Base-by-base conservation (phyloP, 2,888 invertebrate species). In the Pyrochroa serraticornis region DNA sequence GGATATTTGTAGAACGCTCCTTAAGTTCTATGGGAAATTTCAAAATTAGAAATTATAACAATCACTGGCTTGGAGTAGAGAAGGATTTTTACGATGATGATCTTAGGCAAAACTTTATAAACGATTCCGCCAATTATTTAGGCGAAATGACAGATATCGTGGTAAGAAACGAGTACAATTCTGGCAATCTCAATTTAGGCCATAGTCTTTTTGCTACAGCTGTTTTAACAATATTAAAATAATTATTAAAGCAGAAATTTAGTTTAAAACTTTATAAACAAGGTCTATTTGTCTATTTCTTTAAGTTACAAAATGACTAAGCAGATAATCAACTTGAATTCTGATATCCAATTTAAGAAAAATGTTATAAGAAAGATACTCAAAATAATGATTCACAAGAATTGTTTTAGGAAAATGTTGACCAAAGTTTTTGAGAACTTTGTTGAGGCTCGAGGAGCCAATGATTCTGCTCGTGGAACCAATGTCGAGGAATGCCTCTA, bases 171-270 rank as follows among this genome's bases (percentile, higher is more conserved):
- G 66, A 1, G 3, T 45, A 63, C 9, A 49, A 65, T 37, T 37
- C 55, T 3, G 55, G 66, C n/a, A 64, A 68, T 6, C 64, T 62
- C 6, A 78, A 76, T 65, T 65, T 79, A 34, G 79, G 77, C 3
- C 78, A 78, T 48, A 74, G 73, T 1, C 69, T 75, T 1, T 63
- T 80, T 43, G 73, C 77, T 2, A 53, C 79, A 30, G 77, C 78
- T 3, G 71, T 78, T 6, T 46, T 79, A 5, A 66, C n/a, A n/a
- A n/a, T n/a, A n/a, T n/a, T n/a, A n/a, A n/a, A n/a, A n/a, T n/a
- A n/a, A n/a, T n/a, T n/a, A n/a, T n/a, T n/a, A n/a, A n/a, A n/a
- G n/a, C n/a, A n/a, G n/a, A n/a, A n/a, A n/a, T n/a, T n/a, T n/a
- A n/a, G n/a, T n/a, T n/a, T n/a, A n/a, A n/a, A n/a, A n/a, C n/a